Percentiles rank a stretch among this genome's conserved stretches.
Conservation (phyloP, 2,888 invertebrate genomes). For the Zygothrica quintamaculata region DNA sequence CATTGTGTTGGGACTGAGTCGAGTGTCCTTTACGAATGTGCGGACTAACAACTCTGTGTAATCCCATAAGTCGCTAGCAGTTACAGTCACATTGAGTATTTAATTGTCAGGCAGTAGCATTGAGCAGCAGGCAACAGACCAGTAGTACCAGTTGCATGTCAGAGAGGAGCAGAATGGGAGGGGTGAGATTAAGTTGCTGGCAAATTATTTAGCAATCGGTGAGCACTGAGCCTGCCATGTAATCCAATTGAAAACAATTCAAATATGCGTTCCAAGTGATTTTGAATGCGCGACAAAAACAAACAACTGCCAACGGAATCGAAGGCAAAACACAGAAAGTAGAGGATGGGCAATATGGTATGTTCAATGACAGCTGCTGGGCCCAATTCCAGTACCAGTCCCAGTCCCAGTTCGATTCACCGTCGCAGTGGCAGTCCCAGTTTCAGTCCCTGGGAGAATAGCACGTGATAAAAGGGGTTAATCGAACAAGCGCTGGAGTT, state of each 20-base stretch:
- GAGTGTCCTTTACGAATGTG: conserved; percentile 6
- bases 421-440: conserved; percentile 21
- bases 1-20: conserved; percentile 39
- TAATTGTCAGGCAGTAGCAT: conserved; percentile 37
- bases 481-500: conserved; percentile 58
- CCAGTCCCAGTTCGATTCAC: conserved; percentile 32
- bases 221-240: conserved; percentile 43
- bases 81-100: conserved; percentile 24
- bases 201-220: conserved; percentile 54
- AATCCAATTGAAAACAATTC: conserved; percentile 78
- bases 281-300: conserved; percentile 42
- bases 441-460: conserved; percentile 63
- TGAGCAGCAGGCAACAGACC: too few species aligned
- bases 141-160: conserved; percentile 1
- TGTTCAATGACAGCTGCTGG: conserved; percentile 63
- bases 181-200: conserved; percentile 25
- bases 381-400: conserved; percentile 11
- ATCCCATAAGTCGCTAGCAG: conserved; percentile 46
- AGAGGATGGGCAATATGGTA: conserved; percentile 5
- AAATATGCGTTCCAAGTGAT: conserved; percentile 51
- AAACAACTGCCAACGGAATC: conserved; percentile 18
- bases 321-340: too few species aligned
- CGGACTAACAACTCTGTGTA: conserved; percentile 35
- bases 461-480: conserved; percentile 78
- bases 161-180: background rate